phyloP scores from a whole-genome alignment of 2,888 invertebrate species.

The Lasioglossum leucozonium region DNA sequence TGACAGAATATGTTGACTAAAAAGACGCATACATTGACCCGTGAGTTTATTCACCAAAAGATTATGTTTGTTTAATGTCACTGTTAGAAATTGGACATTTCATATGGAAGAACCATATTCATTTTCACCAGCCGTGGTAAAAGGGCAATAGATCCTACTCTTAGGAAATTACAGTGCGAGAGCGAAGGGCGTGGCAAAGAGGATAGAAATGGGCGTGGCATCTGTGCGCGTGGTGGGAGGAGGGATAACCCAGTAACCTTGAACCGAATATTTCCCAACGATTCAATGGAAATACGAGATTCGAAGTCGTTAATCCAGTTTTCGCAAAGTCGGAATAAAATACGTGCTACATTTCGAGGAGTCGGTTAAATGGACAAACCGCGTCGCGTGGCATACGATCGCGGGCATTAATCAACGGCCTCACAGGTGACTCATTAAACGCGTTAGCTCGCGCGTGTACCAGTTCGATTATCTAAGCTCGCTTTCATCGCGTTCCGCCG shows the following conservation, averaged over 20 bases:
- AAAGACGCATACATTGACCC: no score
- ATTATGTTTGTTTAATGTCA: no score
- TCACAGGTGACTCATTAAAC: slow-evolving; percentile 17
- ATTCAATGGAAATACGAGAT: not conserved
- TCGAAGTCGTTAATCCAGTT: not conserved
- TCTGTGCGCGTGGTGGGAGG: not conserved
- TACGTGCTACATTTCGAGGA: not conserved
- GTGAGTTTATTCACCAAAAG: no score
- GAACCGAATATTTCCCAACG: not conserved
- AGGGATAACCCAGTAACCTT: slow-evolving; percentile 11
- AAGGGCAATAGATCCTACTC: not conserved
- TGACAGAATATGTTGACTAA: no score
- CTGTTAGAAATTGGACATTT: no score
- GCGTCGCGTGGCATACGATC: not conserved
- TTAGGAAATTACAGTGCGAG: not conserved
- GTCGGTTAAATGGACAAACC: not conserved
- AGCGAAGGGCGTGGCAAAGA: not conserved
- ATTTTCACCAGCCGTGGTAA: not conserved
- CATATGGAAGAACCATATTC: no score
- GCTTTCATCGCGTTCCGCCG: slow-evolving; percentile 28
- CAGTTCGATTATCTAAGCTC: slow-evolving; percentile 21
- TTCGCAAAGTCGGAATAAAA: not conserved
- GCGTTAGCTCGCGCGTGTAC: slow-evolving; percentile 19
- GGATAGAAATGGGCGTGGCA: slow-evolving; percentile 6
- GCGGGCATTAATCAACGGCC: slow-evolving; percentile 8